Conservation (phyloP, 2,888 invertebrate species). For the Chesias legatella region DNA sequence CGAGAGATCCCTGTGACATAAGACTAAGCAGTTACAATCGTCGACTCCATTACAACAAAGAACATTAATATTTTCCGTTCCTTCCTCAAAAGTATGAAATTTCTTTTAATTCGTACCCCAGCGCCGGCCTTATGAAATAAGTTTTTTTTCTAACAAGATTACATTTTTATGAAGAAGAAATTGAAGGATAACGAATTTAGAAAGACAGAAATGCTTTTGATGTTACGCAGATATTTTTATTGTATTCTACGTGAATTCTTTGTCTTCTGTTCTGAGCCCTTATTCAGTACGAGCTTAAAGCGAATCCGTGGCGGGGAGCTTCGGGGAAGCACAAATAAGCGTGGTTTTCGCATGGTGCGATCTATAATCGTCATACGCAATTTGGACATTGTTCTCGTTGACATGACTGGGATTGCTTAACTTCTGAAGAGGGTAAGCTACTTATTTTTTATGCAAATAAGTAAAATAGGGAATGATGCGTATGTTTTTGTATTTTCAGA, state of each 20-base stretch:
- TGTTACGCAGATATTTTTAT: constrained; percentile 24
- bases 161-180: constrained; percentile 69
- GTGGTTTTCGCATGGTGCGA: too few species aligned
- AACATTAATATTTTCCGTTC: constrained; percentile 51
- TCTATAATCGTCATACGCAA: too few species aligned
- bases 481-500: constrained; percentile 11
- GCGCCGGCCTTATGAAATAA: constrained; percentile 66
- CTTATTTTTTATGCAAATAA: constrained; percentile 36
- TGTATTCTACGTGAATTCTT: constrained; percentile 28
- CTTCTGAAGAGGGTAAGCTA: constrained; percentile 48
- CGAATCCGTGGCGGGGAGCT: too few species aligned
- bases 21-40: constrained; percentile 57
- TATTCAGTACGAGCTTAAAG: too few species aligned
- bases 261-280: constrained; percentile 12
- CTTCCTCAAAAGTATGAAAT: constrained; percentile 32
- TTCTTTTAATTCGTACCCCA: constrained; percentile 63
- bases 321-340: too few species aligned
- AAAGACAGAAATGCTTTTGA: constrained; percentile 27
- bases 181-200: constrained; percentile 71
- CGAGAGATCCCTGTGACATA: constrained; percentile 22
- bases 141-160: constrained; percentile 74
- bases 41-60: constrained; percentile 54
- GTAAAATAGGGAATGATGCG: constrained; percentile 9
- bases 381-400: constrained; percentile 28
- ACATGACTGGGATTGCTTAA: constrained; percentile 38